phyloP scores from a whole-genome alignment of 2,888 invertebrate species.

The Patella caerulea region DNA sequence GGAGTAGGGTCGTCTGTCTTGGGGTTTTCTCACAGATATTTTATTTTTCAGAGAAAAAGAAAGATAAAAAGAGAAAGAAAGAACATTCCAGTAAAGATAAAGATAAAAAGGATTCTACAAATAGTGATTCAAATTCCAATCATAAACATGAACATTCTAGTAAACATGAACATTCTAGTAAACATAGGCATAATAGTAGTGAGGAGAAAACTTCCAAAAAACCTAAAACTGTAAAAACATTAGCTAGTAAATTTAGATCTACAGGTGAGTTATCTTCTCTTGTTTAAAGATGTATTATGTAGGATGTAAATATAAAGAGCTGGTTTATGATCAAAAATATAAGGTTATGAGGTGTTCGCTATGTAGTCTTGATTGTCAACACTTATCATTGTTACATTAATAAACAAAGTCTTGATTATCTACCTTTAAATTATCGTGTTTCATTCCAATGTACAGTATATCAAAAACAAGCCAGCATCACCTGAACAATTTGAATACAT shows the following conservation, averaged over 20 bases:
- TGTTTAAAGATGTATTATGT: not conserved
- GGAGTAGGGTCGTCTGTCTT: too few species aligned
- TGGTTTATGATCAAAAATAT: too few species aligned
- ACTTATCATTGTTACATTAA: too few species aligned
- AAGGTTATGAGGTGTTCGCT: too few species aligned
- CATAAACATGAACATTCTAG: constrained; percentile 1
- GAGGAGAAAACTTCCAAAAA: constrained; percentile 69
- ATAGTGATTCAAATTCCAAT: not conserved
- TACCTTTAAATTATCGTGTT: not conserved
- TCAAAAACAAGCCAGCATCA: too few species aligned
- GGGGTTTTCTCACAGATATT: not conserved
- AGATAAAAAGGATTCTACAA: constrained; percentile 66
- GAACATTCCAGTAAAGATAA: constrained; percentile 32
- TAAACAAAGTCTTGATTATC: too few species aligned
- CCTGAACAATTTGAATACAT: too few species aligned
- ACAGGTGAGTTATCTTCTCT: constrained; percentile 75
- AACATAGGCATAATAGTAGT: constrained; percentile 28
- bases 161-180: constrained; percentile 20
- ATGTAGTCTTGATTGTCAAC: too few species aligned
- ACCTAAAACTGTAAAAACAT: constrained; percentile 92
- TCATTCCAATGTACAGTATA: too few species aligned
- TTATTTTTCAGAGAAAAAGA: constrained; percentile 50
- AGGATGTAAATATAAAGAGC: too few species aligned
- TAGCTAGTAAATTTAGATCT: constrained; percentile 90
- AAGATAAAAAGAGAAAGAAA: constrained; percentile 71